phyloP scores from a whole-genome alignment of 2,888 invertebrate genomes.

The Rhorus exstirpatorius region DNA sequence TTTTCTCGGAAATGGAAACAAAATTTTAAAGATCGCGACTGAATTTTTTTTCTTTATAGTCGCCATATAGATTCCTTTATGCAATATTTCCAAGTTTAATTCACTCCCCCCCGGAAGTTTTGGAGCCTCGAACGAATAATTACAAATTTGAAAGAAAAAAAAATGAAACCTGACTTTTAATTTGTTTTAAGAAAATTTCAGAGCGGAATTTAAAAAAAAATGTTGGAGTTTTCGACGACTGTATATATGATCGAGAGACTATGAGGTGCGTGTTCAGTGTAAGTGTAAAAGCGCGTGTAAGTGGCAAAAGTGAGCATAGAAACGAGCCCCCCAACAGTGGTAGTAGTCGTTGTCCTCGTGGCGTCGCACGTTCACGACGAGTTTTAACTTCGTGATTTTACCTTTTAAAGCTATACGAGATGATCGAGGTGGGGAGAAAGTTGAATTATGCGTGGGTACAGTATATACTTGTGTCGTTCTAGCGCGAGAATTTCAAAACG shows the following conservation, averaged over 20 bases:
- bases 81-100: too few relatives aligned
- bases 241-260: too few relatives aligned
- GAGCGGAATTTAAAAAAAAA: not conserved
- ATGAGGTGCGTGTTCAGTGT: too few relatives aligned
- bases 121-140: too few relatives aligned
- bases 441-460: conserved; percentile 74
- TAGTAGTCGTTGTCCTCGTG: too few relatives aligned
- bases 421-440: conserved; percentile 60
- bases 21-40: not conserved
- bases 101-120: too few relatives aligned
- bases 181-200: too few relatives aligned
- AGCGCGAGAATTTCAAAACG: conserved; percentile 26
- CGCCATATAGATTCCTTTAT: too few relatives aligned
- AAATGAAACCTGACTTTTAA: too few relatives aligned
- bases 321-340: conserved; percentile 35
- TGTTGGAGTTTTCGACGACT: too few relatives aligned
- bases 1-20: not conserved
- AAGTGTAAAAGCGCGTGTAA: conserved; percentile 59
- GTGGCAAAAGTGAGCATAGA: conserved; percentile 31
- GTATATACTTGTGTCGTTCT: conserved; percentile 58
- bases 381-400: conserved; percentile 69
- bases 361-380: conserved; percentile 40
- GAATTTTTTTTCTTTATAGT: too few relatives aligned
- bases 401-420: conserved; percentile 73
- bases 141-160: too few relatives aligned